phyloP scores from a whole-genome alignment of 2,888 invertebrate genomes.

The Ornithoptera alexandrae region DNA sequence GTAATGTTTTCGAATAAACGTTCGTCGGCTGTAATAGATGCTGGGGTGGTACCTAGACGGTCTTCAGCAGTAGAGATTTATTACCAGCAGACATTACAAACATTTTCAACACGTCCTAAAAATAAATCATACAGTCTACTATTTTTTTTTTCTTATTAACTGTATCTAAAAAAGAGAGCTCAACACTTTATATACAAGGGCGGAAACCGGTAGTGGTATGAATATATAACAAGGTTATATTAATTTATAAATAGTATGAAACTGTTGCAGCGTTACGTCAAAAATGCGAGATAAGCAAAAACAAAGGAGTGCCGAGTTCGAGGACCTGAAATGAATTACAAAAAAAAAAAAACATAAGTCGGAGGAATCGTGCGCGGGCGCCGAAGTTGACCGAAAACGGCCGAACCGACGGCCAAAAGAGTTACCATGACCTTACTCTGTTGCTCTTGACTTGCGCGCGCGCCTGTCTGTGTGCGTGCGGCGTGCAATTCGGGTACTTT shows the following conservation, averaged over 20 bases:
- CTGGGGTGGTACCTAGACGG: no score
- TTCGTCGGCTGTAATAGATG: no score
- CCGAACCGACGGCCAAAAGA: slow-evolving; percentile 57
- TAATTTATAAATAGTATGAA: slow-evolving; percentile 2
- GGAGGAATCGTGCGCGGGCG: slow-evolving; percentile 46
- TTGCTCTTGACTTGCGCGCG: slow-evolving; percentile 55
- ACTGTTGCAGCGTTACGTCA: slow-evolving; percentile 7
- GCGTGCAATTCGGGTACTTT: slow-evolving; percentile 69
- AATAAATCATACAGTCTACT: no score
- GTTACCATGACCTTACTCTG: slow-evolving; percentile 71
- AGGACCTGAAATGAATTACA: slow-evolving; percentile 36
- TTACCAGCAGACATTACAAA: no score
- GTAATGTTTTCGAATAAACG: no score
- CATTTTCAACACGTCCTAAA: no score
- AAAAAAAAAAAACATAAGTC: slow-evolving; percentile 31
- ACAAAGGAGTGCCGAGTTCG: slow-evolving; percentile 35
- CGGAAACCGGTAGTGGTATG: slow-evolving; percentile 29
- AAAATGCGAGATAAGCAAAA: slow-evolving; percentile 32
- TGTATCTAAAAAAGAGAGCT: no score
- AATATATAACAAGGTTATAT: slow-evolving; percentile 2
- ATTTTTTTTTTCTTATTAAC: no score
- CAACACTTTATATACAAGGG: slow-evolving; percentile 11
- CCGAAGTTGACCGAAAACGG: slow-evolving; percentile 56
- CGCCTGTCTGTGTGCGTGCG: slow-evolving; percentile 39
- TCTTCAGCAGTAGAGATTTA: no score